Evolutionary conservation across 2,888 invertebrate genomes (phyloP).

Genomic region (Lumbricus terrestris): DNA sequence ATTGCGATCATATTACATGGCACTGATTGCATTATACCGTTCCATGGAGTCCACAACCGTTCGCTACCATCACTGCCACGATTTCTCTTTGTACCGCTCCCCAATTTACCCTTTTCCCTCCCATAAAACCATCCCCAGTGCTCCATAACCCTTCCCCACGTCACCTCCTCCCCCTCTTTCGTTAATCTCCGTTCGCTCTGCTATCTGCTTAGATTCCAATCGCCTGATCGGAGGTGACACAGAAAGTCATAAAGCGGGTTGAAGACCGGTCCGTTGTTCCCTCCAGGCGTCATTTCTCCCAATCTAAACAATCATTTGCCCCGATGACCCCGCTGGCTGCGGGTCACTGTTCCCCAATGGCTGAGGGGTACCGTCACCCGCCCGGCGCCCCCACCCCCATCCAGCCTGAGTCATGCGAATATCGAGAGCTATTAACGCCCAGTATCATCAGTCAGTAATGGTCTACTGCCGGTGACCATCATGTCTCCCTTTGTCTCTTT

Average conservation of each 20-base stretch:
- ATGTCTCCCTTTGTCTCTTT: neutral
- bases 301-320: conserved; percentile 3
- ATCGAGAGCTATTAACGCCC: neutral
- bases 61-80: neutral
- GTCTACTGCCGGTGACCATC: neutral
- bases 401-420: neutral
- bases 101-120: too few species aligned
- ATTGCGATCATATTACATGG: neutral
- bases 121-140: neutral
- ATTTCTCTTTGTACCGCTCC: neutral
- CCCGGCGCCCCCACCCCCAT: neutral
- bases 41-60: too few species aligned
- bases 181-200: neutral
- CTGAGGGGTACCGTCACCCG: neutral
- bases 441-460: neutral
- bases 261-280: neutral
- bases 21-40: neutral
- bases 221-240: neutral
- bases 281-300: neutral
- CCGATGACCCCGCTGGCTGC: neutral
- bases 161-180: neutral
- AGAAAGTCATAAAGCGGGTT: neutral
- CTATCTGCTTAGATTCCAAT: conserved; percentile 3
- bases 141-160: neutral
- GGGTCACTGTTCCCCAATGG: neutral